Conservation (phyloP, 2,113 vertebrate genomes). For the Coptodon rendalli region DNA sequence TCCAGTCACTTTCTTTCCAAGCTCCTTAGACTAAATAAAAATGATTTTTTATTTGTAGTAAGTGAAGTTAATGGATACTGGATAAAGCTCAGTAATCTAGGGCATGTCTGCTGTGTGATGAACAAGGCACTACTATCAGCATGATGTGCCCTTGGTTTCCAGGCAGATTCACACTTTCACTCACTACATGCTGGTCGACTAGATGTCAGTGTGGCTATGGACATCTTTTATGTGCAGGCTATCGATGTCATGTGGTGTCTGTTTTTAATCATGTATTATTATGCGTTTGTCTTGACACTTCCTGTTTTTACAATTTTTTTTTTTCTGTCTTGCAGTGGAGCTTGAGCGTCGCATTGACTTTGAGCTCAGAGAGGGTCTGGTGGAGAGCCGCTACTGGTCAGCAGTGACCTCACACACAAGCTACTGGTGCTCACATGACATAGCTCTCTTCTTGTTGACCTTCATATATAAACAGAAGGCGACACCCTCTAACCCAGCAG, state of each 20-base stretch:
- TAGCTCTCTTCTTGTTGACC: constrained; percentile 93
- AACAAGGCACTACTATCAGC: not conserved
- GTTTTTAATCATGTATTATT: not conserved
- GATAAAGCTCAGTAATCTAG: not conserved
- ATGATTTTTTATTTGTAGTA: not conserved
- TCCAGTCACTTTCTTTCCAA: not conserved
- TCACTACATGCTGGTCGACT: not conserved
- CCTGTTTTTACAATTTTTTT: not conserved
- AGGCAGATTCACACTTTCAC: not conserved
- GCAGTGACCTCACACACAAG: constrained; percentile 96
- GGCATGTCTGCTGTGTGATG: not conserved
- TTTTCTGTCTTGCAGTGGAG: constrained; percentile 76
- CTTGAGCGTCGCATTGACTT: constrained; percentile 94
- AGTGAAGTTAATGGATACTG: not conserved
- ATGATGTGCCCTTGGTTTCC: not conserved
- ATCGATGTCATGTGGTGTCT: not conserved
- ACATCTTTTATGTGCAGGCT: not conserved
- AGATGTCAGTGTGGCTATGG: not conserved
- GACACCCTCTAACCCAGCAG: constrained; percentile 32
- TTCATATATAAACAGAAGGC: constrained; percentile 86
- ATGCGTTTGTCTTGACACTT: not conserved
- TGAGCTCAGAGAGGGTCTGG: constrained; percentile 92
- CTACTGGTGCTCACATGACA: constrained; percentile 95
- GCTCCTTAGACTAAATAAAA: not conserved
- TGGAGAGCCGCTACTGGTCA: constrained; percentile 98